Evolutionary conservation across 1,140 invertebrate species (phyloP).

Genomic region (Papilio glaucus): DNA sequence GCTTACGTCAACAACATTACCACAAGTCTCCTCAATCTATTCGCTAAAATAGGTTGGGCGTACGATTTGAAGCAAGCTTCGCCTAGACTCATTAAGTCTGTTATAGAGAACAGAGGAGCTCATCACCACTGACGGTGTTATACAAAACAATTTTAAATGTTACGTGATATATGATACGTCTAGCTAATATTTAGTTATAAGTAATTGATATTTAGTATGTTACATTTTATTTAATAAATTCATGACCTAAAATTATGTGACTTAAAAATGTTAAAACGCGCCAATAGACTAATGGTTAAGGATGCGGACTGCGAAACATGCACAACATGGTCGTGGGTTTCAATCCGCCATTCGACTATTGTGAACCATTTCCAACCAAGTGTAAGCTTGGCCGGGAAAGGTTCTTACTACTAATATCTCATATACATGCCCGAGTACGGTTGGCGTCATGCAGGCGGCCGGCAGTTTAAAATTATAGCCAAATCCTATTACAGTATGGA

Average conservation of each 20-base stretch:
- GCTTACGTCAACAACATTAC: constrained; percentile 84
- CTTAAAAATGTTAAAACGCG: too few species aligned
- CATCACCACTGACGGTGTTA: neutral
- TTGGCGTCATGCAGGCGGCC: too few species aligned
- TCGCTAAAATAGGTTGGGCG: constrained; percentile 89
- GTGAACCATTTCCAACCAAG: too few species aligned
- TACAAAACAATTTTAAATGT: neutral
- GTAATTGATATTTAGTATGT: neutral
- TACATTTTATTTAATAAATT: constrained; percentile 3
- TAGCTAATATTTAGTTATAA: neutral
- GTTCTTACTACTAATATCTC: too few species aligned
- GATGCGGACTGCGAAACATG: too few species aligned
- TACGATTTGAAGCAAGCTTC: constrained; percentile 90
- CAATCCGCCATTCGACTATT: too few species aligned
- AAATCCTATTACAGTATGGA: too few species aligned
- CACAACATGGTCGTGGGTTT: too few species aligned
- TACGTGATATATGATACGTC: neutral
- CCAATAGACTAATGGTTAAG: too few species aligned
- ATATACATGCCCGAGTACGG: too few species aligned
- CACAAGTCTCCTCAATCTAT: constrained; percentile 87
- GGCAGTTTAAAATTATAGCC: too few species aligned
- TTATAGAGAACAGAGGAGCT: constrained; percentile 23
- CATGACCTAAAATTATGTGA: neutral
- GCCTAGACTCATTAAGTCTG: constrained; percentile 78
- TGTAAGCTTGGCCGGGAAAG: too few species aligned